Base-by-base conservation (phyloP, 2,888 invertebrate species). In the Pheosia tremula region DNA sequence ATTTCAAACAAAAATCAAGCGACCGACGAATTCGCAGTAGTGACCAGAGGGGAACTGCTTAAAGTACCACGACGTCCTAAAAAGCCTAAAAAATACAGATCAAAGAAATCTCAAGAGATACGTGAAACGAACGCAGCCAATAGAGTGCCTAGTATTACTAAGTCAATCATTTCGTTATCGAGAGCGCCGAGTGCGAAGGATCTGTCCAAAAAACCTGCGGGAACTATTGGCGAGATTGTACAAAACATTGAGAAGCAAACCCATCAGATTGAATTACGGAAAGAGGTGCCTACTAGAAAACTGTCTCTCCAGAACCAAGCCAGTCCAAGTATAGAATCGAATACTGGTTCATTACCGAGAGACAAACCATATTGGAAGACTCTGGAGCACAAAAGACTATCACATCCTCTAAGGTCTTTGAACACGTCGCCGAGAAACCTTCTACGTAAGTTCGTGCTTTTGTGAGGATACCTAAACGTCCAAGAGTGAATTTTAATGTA, bases 331-430 rank as follows among this genome's bases (percentile, higher is more conserved):
- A 64, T 80, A 10, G 84, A 85, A 5, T 64, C 82, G 0, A 82
- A 86, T 58, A 88, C 89, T 2, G 87, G 89, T 8, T 90, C 91
- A 2, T 78, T 90, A 64, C 90, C 90, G 11, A 82, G 89, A 13
- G 82, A 84, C 58, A 90, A 89, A 69, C 85, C 88, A 8, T 93
- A 93, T 65, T 93, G 93, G 93, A 91, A 87, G 84, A 92, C 88
- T 11, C 75, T 87, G 82, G 93, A 91, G 68, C 93, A 93, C 77
- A 93, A 93, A 81, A 81, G 93, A 59, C 83, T 93, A 64, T 92
- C 93, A 47, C 87, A 93, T 65, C 93, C 93, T 11, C 79, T 89
- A 65, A 81, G 93, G 63, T 91, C 93, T 8, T 77, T 93, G 80
- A 90, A 92, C 76, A 88, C 86, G 66, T 83, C 89, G 58, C 79